These are phyloP conservation scores for Pyralis farinalis DNA, from an alignment of 2,888 invertebrate genomes.

Conservation along the genomic window DNA sequence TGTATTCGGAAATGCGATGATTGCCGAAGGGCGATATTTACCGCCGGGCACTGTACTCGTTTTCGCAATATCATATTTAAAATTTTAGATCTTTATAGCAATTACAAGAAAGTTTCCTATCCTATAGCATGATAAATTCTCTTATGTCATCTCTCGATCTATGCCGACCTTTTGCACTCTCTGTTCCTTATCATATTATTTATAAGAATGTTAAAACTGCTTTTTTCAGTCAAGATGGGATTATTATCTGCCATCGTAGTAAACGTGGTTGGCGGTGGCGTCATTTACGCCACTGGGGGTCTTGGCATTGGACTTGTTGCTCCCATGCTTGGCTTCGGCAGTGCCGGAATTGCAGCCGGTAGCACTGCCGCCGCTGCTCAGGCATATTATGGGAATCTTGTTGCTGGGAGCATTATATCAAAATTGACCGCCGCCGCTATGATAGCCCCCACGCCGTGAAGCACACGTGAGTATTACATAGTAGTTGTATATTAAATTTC, in stretches of 20 bases:
- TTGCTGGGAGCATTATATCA: slow-evolving; percentile 54
- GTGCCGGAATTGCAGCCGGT: slow-evolving; percentile 49
- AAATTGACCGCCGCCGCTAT: slow-evolving; percentile 56
- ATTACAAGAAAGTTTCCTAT: too few species aligned
- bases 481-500: too few species aligned
- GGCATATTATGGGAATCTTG: slow-evolving; percentile 56
- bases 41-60: too few species aligned
- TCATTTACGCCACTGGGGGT: slow-evolving; percentile 51
- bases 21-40: too few species aligned
- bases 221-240: slow-evolving; percentile 35
- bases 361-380: slow-evolving; percentile 56
- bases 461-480: neutral
- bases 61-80: too few species aligned
- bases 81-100: too few species aligned
- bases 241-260: slow-evolving; percentile 44
- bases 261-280: slow-evolving; percentile 40
- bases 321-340: slow-evolving; percentile 51
- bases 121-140: too few species aligned
- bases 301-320: slow-evolving; percentile 44
- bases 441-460: slow-evolving; percentile 53
- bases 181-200: too few species aligned
- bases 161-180: too few species aligned
- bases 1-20: too few species aligned
- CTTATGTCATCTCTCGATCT: too few species aligned
- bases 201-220: too few species aligned